phyloP scores from a whole-genome alignment of 2,113 vertebrate genomes.

The Pandion haliaetus region DNA sequence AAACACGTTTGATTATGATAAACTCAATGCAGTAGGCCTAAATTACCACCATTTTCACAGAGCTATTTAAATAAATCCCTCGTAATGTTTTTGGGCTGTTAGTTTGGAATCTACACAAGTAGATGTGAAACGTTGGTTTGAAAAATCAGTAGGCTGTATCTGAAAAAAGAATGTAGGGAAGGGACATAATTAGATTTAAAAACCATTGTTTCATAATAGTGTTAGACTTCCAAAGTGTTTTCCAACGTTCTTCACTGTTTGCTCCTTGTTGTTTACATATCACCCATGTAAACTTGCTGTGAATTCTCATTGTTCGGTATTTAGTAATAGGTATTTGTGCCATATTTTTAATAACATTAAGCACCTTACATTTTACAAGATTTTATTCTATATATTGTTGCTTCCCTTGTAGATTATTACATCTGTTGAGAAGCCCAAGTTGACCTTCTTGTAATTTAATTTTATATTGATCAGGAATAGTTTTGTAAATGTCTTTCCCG shows the following conservation, averaged over 20 bases:
- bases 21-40: rapidly evolving
- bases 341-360: neutral
- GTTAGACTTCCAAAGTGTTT: neutral
- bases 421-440: neutral
- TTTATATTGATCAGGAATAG: neutral
- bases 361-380: rapidly evolving
- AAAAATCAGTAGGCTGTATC: rapidly evolving
- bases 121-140: neutral
- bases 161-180: neutral
- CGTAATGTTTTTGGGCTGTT: rapidly evolving
- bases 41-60: rapidly evolving
- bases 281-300: rapidly evolving
- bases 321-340: neutral
- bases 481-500: neutral
- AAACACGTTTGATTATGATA: rapidly evolving
- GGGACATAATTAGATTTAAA: neutral
- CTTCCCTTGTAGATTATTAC: neutral
- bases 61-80: neutral
- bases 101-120: rapidly evolving
- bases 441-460: neutral
- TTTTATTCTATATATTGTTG: neutral
- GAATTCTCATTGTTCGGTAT: rapidly evolving
- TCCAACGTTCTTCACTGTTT: neutral
- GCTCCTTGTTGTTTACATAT: rapidly evolving
- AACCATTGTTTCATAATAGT: neutral